Conservation (phyloP, 2,797 vertebrate species). For the Luscinia luscinia region DNA sequence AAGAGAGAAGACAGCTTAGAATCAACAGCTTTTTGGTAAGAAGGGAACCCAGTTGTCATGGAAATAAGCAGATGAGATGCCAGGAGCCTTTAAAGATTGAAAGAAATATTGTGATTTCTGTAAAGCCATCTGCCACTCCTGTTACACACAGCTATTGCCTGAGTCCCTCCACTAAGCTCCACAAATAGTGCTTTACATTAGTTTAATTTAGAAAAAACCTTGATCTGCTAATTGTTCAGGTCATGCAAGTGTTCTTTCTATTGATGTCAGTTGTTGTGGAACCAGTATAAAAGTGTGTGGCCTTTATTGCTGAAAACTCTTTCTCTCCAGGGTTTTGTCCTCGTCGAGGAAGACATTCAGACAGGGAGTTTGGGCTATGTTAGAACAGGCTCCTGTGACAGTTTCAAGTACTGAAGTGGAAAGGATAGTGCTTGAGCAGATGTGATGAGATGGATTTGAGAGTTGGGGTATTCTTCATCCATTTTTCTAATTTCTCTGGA, state of each 20-base stretch:
- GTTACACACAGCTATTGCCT: background rate
- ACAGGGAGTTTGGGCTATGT: background rate
- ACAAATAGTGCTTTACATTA: background rate
- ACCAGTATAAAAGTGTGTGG: background rate
- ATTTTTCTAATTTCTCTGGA: background rate
- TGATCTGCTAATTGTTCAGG: background rate
- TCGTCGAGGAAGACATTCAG: rapidly evolving
- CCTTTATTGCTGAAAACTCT: background rate
- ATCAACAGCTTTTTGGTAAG: background rate
- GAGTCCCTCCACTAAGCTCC: background rate
- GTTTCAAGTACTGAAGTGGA: background rate
- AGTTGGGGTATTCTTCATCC: background rate
- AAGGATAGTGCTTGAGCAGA: background rate
- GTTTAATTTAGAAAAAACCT: background rate
- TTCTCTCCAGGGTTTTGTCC: background rate
- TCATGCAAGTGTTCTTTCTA: background rate
- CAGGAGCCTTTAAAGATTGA: background rate
- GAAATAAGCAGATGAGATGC: background rate
- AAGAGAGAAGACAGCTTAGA: background rate
- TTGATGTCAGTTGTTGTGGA: background rate
- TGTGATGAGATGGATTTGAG: background rate
- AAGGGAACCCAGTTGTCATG: background rate
- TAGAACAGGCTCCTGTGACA: background rate
- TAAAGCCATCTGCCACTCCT: background rate
- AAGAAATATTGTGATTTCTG: background rate